Base-by-base conservation (phyloP, 1,140 invertebrate genomes). In the Popillia japonica region DNA sequence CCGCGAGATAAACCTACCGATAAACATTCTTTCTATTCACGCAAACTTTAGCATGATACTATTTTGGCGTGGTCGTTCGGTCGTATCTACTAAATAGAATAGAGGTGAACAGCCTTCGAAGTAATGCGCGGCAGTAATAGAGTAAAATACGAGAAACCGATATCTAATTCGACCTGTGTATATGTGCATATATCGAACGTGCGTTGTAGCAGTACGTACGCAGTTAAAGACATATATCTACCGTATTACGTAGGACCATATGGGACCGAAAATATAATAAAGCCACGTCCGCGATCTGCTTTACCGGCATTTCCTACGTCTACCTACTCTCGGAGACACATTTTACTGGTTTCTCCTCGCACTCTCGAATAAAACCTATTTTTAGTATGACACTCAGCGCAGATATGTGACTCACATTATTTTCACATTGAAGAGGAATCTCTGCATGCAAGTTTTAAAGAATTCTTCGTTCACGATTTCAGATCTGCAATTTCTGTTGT, bases 31-130 rank as follows among this genome's bases (percentile, higher is more conserved):
- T 14, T 55, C 48, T 4, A 7, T 6, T 55, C 14, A 17, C 48
- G 48, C 17, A 17, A 55, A 55, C 48, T 17, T n/a, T 55, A 17
- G 17, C 48, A 55, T 55, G 48, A 6, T 1, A 0, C n/a, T 55
- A 55, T 55, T 55, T 55, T 17, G 48, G 48, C 17, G 17, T 17
- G 48, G n/a, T 17, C 14, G 7, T 55, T 55, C 61, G 27, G 9
- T 68, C 22, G 61, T 22, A 17, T 68, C 9, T 27, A 68, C 9
- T 27, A 68, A 68, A 68, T 68, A 68, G 61, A 17, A 9, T 22
- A 68, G 27, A 68, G 61, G 61, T 68, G 61, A 68, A 68, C 22
- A 68, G 61, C 61, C 61, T 68, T 68, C 61, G 61, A 68, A 22
- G 61, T 27, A 68, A 27, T 22, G 61, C 22, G 9, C 27, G 22